Base-by-base conservation (phyloP, 2,113 vertebrate species). In the Monarcha castaneiventris region DNA sequence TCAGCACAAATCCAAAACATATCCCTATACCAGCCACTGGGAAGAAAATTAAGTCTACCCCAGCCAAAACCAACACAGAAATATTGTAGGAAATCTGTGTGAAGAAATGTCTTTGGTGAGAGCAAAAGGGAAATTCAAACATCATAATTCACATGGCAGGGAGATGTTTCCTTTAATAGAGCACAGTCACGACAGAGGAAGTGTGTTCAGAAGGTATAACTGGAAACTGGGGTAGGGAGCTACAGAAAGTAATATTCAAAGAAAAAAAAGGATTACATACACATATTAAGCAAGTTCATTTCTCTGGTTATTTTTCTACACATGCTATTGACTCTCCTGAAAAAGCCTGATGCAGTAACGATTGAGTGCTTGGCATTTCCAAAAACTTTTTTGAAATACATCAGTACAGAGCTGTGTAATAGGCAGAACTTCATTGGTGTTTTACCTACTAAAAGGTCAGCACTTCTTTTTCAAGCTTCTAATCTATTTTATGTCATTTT, bases 381-480 rank as follows among this genome's bases (percentile, higher is more conserved):
- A 80, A 87, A 96, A 96, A 74, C 12, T 90, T 83, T 96, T 93
- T 94, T 94, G 21, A 97, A 96, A 93, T 91, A 74, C 46, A 90
- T 90, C 52, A 76, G 64, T 78, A 62, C 48, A 83, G 81, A 91
- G 32, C 78, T 88, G 73, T 75, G 76, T 58, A 95, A 91, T 67
- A 78, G 58, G 43, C 49, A 74, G 87, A 77, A 87, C 44, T 79
- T 58, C 66, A 84, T 25, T 91, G n/a, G 27, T 82, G 88, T 89
- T 94, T 96, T 95, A 79, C 81, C 51, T 84, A 27, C 46, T 46
- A 71, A 97, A 97, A 96, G 93, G 87, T 96, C 95, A 97, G 58
- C 46, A 41, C 86, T 93, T 91, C 84, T 90, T 95, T 91, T 90
- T 84, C 79, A 92, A 93, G 64, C 13, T 91, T 87, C 58, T 94